A percentile compares a stretch with the other conserved stretches of the same genome.
Evolutionary conservation across 2,888 invertebrate genomes (phyloP).

Genomic region (Cheiracanthium punctorium): DNA sequence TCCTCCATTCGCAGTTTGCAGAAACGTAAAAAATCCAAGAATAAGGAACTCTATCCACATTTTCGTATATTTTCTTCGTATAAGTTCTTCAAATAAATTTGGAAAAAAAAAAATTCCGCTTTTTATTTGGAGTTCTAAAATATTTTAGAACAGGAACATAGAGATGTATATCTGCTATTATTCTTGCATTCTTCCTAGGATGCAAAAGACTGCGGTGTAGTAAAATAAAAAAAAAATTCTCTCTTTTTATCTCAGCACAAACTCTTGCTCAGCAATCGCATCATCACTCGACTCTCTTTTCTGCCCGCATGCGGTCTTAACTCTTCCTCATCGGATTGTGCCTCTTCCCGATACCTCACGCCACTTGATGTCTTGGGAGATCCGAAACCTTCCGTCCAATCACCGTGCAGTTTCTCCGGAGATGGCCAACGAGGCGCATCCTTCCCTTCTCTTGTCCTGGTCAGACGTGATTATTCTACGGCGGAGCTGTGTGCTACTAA

Average conservation of each 20-base stretch:
- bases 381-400: conserved; percentile 35
- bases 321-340: background rate
- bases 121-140: too few species aligned
- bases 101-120: too few species aligned
- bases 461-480: conserved; percentile 34
- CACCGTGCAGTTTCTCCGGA: conserved; percentile 2
- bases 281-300: background rate
- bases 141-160: too few species aligned
- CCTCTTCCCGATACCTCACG: background rate
- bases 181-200: too few species aligned
- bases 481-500: conserved; percentile 55
- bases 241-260: too few species aligned
- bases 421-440: conserved; percentile 50
- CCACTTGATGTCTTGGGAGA: conserved; percentile 24
- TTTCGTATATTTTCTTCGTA: background rate
- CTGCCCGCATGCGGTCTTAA: background rate
- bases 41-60: conserved; percentile 50
- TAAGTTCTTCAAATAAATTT: too few species aligned
- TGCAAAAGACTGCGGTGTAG: too few species aligned
- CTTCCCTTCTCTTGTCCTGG: conserved; percentile 42
- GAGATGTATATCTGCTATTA: too few species aligned
- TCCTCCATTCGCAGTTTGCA: background rate
- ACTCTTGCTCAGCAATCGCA: background rate
- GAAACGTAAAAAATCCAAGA: conserved; percentile 30
- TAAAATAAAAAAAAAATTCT: too few species aligned